These are phyloP conservation scores for Diorhabda elongata DNA, from an alignment of 1,140 invertebrate genomes.

Conservation along the genomic window DNA sequence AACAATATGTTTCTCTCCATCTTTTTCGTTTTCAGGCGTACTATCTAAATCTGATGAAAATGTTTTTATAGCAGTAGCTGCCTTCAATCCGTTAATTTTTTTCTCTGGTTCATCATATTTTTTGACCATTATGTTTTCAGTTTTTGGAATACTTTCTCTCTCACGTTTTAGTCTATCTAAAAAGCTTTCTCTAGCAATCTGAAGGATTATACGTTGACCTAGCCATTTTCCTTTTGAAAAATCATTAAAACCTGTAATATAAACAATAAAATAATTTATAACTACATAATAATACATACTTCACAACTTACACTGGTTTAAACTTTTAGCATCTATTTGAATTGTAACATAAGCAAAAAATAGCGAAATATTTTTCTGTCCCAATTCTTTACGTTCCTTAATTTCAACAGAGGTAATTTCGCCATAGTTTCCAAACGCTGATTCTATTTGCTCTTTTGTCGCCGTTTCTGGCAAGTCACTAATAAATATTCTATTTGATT, in stretches of 20 bases:
- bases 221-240: slow-evolving; percentile 31
- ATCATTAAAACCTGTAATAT: slow-evolving; percentile 40
- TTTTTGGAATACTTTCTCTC: slow-evolving; percentile 26
- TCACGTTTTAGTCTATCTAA: slow-evolving; percentile 45
- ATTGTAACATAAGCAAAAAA: slow-evolving; percentile 45
- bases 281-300: neutral
- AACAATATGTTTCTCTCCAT: slow-evolving; percentile 4
- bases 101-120: slow-evolving; percentile 2
- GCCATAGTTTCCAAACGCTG: slow-evolving; percentile 36
- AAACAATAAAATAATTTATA: neutral
- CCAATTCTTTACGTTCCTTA: slow-evolving; percentile 37
- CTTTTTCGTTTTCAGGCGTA: slow-evolving; percentile 6
- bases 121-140: neutral
- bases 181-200: slow-evolving; percentile 46
- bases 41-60: slow-evolving; percentile 3
- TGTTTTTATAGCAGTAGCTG: neutral
- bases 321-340: slow-evolving; percentile 30
- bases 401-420: slow-evolving; percentile 36
- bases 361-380: slow-evolving; percentile 28
- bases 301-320: slow-evolving; percentile 41
- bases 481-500: slow-evolving; percentile 37
- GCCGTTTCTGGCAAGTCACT: slow-evolving; percentile 37
- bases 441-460: slow-evolving; percentile 29
- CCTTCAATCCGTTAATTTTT: neutral
- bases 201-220: slow-evolving; percentile 36